Evolutionary conservation across 2,797 vertebrate species (phyloP), one percentile per base, ranked within the genome.

Genomic region (Lycodopsis pacificus): DNA sequence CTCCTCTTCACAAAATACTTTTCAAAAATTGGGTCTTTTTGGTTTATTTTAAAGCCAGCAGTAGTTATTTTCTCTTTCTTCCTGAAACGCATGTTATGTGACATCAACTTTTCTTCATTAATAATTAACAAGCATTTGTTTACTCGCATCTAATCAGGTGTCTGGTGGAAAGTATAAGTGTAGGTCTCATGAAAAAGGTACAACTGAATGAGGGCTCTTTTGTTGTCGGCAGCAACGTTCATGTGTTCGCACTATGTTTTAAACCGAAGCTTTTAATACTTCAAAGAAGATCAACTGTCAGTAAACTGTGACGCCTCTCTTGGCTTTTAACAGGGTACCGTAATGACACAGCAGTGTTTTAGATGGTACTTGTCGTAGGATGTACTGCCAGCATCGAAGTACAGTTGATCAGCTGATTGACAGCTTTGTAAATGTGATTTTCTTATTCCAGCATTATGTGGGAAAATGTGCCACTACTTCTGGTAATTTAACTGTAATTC

Each of bases 401-500:
- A 76, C 76, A 77, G 81, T 77, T 77, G 61, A 70, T 80, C 64
- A 63, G 78, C 64, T 80, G 49, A 17, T 86, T 65, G 70, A 77
- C 73, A 49, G 77, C 77, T 82, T 79, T 77, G 68, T 83, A 73
- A 91, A 89, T 87, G 81, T 89, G 84, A 86, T 78, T 69, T 65
- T 79, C 22, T 62, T 58, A 22, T 74, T 85, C 76, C 74, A 90
- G 72, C 80, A 65, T 84, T 77, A 77, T 73, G 71, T 71, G 81
- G 86, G 62, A 63, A 82, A 63, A 63, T 78, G 84, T 87, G 88
- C 86, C 85, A 90, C 88, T 87, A 86, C 84, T 79, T 85, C 82
- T 89, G 70, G 76, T 90, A 83, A 86, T 91, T 90, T 82, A 81
- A 77, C 62, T 84, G 59, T 86, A 88, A 85, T 90, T 91, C 75